Evolutionary conservation across 2,113 vertebrate genomes (phyloP), one percentile per base, ranked within the genome.

Genomic region (Etheostoma spectabile): DNA sequence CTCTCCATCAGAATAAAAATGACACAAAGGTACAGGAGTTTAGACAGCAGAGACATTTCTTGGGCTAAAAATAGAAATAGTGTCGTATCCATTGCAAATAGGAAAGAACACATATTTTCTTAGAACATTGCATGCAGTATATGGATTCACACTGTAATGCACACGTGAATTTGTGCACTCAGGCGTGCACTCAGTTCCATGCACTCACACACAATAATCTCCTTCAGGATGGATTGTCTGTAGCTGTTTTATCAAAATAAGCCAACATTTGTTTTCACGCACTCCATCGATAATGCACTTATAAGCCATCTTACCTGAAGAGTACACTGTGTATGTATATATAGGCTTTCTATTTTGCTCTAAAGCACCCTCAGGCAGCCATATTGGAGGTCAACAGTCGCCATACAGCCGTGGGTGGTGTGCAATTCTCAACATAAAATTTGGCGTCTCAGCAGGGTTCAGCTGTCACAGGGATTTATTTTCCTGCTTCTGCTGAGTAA

Each of bases 171-270:
- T 38, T 59, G 51, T 73, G 75, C 55, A 57, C 38, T 42, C 66
- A 85, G 64, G 74, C 73, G 55, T 72, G 48, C n/a, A 48, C 19
- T 56, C 10, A n/a, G 61, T 61, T 78, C 15, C 46, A 10, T 65
- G 59, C 22, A 27, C 27, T 64, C 74, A 77, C 49, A 67, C 52
- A 84, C 55, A 66, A 52, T 35, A 2, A 59, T 49, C 70, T 66
- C 53, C 76, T 83, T 66, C 30, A 63, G 83, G 74, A 76, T 22
- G 66, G 33, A 86, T 57, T 81, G 83, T 79, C 75, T 82, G 33
- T 80, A 72, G 68, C 24, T 72, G 56, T 90, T 89, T 80, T 53
- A 51, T 80, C 46, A 89, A 83, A 87, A n/a, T 62, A 86, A 56
- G n/a, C 66, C 24, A 8, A 18, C 72, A 38, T 79, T 57, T 22